These are phyloP conservation scores for Hydrochoerus hydrochaeris DNA, from an alignment of 2,113 vertebrate genomes.

Conservation along the genomic window DNA sequence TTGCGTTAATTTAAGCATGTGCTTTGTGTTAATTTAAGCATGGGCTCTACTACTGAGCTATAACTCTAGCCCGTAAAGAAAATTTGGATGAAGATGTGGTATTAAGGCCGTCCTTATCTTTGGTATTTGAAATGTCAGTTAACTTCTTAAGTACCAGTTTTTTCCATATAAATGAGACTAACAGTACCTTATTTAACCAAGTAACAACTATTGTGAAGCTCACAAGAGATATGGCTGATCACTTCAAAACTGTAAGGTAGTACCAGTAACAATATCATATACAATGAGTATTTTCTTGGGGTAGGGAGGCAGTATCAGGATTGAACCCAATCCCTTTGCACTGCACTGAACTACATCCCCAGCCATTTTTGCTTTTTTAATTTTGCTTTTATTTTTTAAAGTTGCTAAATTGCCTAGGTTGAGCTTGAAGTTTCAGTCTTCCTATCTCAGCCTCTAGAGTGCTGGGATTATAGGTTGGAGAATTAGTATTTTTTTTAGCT, in stretches of 20 bases:
- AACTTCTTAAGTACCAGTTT: slow-evolving; percentile 13
- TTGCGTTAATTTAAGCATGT: background rate
- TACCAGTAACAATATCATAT: background rate
- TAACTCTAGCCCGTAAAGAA: background rate
- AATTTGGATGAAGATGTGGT: background rate
- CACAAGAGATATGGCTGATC: background rate
- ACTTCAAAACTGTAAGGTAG: slow-evolving; percentile 13
- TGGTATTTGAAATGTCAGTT: background rate
- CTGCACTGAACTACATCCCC: background rate
- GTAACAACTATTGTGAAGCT: background rate
- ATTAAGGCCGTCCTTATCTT: background rate
- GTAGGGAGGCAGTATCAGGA: background rate
- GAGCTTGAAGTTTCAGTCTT: background rate
- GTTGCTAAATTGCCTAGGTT: background rate
- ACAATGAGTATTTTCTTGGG: background rate
- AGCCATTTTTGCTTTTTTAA: background rate
- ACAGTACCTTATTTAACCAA: background rate
- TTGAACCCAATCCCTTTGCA: background rate
- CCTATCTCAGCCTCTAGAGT: background rate
- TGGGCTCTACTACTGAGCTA: background rate
- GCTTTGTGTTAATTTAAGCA: background rate
- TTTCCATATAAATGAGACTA: background rate
- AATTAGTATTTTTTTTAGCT: background rate
- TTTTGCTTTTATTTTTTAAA: too few species aligned
- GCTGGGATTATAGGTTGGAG: background rate